Conservation (phyloP, 1,140 invertebrate genomes). For the Hyles vespertilio region DNA sequence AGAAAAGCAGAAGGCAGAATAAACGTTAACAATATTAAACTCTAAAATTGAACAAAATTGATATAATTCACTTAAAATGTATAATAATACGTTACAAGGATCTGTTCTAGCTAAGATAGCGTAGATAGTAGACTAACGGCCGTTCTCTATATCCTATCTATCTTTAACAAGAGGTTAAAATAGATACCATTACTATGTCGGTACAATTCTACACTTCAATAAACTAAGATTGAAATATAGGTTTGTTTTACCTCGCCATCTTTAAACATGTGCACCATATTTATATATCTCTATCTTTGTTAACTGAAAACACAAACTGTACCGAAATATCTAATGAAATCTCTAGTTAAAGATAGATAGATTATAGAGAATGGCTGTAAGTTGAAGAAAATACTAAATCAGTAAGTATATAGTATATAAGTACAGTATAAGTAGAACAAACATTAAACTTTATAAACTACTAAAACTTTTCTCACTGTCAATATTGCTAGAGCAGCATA, state of each 20-base stretch:
- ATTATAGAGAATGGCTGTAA: no score
- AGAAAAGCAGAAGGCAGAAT: slow-evolving; percentile 31
- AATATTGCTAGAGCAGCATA: slow-evolving; percentile 44
- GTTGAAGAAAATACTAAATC: slow-evolving; percentile 24
- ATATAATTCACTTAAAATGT: slow-evolving; percentile 70
- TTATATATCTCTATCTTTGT: no score
- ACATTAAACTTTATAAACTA: slow-evolving; percentile 34
- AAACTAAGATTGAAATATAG: no score
- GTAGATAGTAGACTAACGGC: slow-evolving; percentile 3
- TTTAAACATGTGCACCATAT: no score
- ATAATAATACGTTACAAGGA: slow-evolving; percentile 43
- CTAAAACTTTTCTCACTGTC: slow-evolving; percentile 28
- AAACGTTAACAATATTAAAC: slow-evolving; percentile 59
- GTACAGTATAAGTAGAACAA: slow-evolving; percentile 27
- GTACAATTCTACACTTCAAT: no score
- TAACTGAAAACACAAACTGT: no score
- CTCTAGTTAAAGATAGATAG: no score
- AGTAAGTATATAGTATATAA: slow-evolving; percentile 12
- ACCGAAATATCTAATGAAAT: no score
- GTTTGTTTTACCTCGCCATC: no score
- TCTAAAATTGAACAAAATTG: slow-evolving; percentile 75
- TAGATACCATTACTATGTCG: no score
- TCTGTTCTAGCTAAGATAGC: slow-evolving; percentile 45
- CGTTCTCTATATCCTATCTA: no score
- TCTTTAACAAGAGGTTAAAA: no score